phyloP scores from a whole-genome alignment of 2,888 invertebrate species.

The Pterobdella sp. region DNA sequence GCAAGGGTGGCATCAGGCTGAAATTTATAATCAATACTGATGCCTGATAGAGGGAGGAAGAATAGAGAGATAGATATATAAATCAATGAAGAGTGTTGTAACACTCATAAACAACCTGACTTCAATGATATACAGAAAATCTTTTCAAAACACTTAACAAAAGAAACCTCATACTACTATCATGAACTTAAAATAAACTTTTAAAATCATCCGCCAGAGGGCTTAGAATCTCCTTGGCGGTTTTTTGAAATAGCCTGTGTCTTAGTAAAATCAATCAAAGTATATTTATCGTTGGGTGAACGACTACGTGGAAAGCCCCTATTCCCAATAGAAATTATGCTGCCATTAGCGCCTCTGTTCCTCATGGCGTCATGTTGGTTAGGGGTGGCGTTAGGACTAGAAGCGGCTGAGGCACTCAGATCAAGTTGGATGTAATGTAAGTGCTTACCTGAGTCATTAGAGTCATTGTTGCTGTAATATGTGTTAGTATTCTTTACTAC shows the following conservation, averaged over 20 bases:
- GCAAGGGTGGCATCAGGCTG: conserved; percentile 1
- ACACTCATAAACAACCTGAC: too few species aligned
- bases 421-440: conserved; percentile 26
- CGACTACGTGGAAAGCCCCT: not conserved
- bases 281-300: conserved; percentile 60
- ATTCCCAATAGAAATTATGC: not conserved
- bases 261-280: conserved; percentile 86
- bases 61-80: not conserved
- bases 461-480: not conserved
- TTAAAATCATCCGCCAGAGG: too few species aligned
- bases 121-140: too few species aligned
- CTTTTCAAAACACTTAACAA: too few species aligned
- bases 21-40: too few species aligned
- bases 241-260: conserved; percentile 65
- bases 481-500: not conserved
- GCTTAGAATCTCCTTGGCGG: conserved; percentile 14
- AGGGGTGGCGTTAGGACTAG: not conserved
- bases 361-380: not conserved
- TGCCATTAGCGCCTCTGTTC: not conserved
- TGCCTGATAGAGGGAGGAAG: not conserved
- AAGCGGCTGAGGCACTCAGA: not conserved
- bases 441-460: not conserved
- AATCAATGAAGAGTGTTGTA: not conserved
- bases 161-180: too few species aligned
- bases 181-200: too few species aligned